A percentile compares a stretch with the other conserved stretches of the same genome.
Evolutionary conservation across 2,113 vertebrate species (phyloP).

Genomic region (Rynchops niger): DNA sequence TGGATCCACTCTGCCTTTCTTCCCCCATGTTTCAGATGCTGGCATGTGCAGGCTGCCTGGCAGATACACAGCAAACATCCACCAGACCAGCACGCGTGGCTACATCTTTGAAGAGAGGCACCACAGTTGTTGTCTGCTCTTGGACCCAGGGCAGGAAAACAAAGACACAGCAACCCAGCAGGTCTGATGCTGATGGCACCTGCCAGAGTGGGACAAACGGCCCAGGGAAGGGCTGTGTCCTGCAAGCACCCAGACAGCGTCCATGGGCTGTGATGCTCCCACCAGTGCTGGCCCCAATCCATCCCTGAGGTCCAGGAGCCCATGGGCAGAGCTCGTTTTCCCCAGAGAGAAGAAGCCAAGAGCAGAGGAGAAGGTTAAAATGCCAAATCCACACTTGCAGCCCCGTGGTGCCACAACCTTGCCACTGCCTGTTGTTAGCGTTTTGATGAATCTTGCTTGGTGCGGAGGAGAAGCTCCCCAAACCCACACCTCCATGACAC

Average conservation of each 20-base stretch:
- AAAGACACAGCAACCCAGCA: background rate
- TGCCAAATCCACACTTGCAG: background rate
- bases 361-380: background rate
- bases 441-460: background rate
- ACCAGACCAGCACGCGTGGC: rapidly evolving
- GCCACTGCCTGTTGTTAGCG: background rate
- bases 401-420: background rate
- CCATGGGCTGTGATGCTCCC: background rate
- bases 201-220: background rate
- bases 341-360: background rate
- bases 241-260: background rate
- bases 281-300: background rate
- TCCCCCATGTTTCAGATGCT: rapidly evolving
- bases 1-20: background rate
- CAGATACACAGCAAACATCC: background rate
- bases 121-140: rapidly evolving
- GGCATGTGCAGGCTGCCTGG: background rate
- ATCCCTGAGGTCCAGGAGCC: background rate
- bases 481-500: rapidly evolving
- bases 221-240: background rate
- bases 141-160: background rate
- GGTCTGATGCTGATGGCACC: background rate
- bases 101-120: rapidly evolving
- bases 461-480: background rate
- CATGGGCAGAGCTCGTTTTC: background rate